Base-by-base conservation (phyloP, 2,113 vertebrate species). In the Equus quagga region DNA sequence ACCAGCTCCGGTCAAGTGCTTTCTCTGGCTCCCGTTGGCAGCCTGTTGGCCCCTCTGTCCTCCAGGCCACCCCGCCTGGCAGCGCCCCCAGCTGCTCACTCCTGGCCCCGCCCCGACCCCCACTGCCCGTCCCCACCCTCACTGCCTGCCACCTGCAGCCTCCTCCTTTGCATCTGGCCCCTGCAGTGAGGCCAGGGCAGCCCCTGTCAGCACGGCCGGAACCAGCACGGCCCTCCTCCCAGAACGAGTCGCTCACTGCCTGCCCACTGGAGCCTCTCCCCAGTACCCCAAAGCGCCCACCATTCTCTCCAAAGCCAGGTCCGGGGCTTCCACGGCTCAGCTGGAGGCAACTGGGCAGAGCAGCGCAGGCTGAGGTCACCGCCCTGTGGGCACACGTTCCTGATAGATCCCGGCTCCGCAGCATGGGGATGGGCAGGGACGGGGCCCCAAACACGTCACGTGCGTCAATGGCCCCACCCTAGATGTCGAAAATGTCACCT, bases 1-100 rank as follows among this genome's bases (percentile, higher is more conserved):
- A 23, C 21, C 49, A 69, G 0, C 10, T 65, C 75, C 1, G 0
- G 4, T 12, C 64, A 28, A 24, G 14, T 14, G 0, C 69, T 33
- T 31, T 85, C 73, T 62, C 12, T 31, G 76, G 67, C 31, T 60
- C 18, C 89, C 67, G 9, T 44, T 28, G 36, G 2, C 36, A 49
- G 1, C 49, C 56, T 28, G 6, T 67, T 7, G 72, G 70, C 72
- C 91, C n/a, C 33, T 90, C 36, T 26, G 26, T 69, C 58, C 12
- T 73, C 15, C 15, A 76, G 80, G 31, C 28, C 86, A 56, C 13
- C 28, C 3, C 15, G 2, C n/a, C 26, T 60, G 51, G 49, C 33
- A 67, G 14, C 21, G 24, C 21, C 4, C 4, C 21, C 26, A 12
- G 33, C 54, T 49, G n/a, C 60, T 56, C 10, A 2, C 49, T 44